Base-by-base conservation (phyloP, 1,140 invertebrate species). In the Drosophila pseudoananassae region DNA sequence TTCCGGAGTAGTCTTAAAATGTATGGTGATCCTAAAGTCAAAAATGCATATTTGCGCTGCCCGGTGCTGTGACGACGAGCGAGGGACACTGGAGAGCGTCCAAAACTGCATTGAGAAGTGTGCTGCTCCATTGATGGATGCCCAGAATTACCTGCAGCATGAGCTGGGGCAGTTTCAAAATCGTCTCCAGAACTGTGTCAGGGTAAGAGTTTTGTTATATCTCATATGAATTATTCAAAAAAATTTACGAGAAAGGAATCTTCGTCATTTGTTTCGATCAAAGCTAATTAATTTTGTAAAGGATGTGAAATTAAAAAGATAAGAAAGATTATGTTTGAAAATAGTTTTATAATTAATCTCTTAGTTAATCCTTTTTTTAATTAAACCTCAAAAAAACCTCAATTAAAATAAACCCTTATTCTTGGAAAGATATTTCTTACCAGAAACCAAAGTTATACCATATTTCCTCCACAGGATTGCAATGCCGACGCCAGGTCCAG, bases 41-140 rank as follows among this genome's bases (percentile, higher is more conserved):
- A 94, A 95, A 59, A 98, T 98, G 97, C 96, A 98, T 87, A 93
- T 94, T 71, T 98, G 97, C 93, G 96, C 97, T 14, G 95, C 96
- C 0, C 94, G 93, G 68, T 99, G 98, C 90, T 98, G 97, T 92
- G 96, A 97, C 63, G 95, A 97, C 91, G 92, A 93, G 23, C 92
- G 93, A 6, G 93, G 93, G 0, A 95, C 94, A 0, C 92, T 97
- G 69, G 95, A 98, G 77, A 93, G 94, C 81, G 95, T 97, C 1
- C 96, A 98, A 70, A 92, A 93, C 12, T 99, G 98, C 91, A 94
- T 98, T 31, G 95, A 97, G 78, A 94, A 94, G 56, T 99, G 98
- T 87, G 95, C 95, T 2, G 87, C 83, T 12, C 93, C 94, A 1
- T 92, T 98, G 8, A 95, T 94, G 73, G 94, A 94, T 76, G 96